phyloP scores from a whole-genome alignment of 2,888 invertebrate genomes.

The Pasiphila rectangulata region DNA sequence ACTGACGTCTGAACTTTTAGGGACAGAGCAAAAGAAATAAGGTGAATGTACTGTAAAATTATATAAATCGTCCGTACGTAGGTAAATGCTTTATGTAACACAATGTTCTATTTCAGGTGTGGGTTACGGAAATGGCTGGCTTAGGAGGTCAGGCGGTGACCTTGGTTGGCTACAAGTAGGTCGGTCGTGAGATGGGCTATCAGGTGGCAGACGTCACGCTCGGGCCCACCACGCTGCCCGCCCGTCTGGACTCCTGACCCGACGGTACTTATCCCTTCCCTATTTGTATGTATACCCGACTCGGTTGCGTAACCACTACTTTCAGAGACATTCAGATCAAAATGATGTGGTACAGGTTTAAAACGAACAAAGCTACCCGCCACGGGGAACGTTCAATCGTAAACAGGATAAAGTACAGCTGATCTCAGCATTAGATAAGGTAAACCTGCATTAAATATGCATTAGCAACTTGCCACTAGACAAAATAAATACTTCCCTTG shows the following conservation, averaged over 20 bases:
- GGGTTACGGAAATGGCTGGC: conserved; percentile 58
- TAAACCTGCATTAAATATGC: conserved; percentile 18
- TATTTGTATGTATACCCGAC: conserved; percentile 22
- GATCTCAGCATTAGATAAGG: conserved; percentile 19
- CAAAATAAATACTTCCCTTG: conserved; percentile 2
- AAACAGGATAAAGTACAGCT: conserved; percentile 15
- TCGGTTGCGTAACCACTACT: conserved; percentile 10
- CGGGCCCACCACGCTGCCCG: conserved; percentile 47
- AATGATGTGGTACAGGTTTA: conserved; percentile 18
- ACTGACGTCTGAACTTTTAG: conserved; percentile 18
- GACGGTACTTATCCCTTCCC: conserved; percentile 25
- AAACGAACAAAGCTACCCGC: conserved; percentile 14
- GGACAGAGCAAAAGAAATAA: conserved; percentile 7
- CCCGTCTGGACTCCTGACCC: conserved; percentile 25
- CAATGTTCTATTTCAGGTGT: conserved; percentile 47
- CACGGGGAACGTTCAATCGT: conserved; percentile 12
- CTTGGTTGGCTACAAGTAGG: conserved; percentile 69
- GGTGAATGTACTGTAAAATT: conserved; percentile 16
- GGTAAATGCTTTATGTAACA: not conserved
- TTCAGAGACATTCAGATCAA: conserved; percentile 18
- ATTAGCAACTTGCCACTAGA: conserved; percentile 16
- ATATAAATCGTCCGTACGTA: not conserved
- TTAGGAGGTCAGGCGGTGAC: conserved; percentile 76
- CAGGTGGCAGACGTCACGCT: conserved; percentile 79
- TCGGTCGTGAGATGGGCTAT: conserved; percentile 79